phyloP scores from a whole-genome alignment of 2,888 invertebrate genomes.

The Sipunculus nudus region DNA sequence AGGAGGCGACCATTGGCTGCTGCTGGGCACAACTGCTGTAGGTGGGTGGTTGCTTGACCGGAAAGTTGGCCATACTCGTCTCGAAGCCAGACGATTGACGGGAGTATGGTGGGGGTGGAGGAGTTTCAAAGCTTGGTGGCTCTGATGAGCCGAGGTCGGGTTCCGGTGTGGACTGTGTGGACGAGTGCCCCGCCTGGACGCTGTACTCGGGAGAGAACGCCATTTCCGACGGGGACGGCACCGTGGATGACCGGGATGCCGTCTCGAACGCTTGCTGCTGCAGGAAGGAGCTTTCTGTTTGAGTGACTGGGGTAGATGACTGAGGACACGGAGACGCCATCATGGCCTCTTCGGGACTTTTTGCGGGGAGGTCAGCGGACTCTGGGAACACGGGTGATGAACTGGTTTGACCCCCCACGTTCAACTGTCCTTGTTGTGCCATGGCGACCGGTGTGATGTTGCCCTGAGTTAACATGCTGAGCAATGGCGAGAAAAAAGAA shows the following conservation, averaged over 20 bases:
- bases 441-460: conserved; percentile 28
- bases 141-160: conserved; percentile 29
- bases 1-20: conserved; percentile 37
- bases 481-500: conserved; percentile 54
- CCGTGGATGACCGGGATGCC: too few species aligned
- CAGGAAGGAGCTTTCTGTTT: too few species aligned
- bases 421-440: conserved; percentile 15
- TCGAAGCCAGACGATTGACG: conserved; percentile 32
- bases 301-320: too few species aligned
- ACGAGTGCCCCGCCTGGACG: not conserved
- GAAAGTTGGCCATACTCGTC: conserved; percentile 62
- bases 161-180: conserved; percentile 13
- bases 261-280: too few species aligned
- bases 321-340: too few species aligned
- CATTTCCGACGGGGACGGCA: too few species aligned
- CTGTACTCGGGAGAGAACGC: too few species aligned
- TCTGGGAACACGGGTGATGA: too few species aligned
- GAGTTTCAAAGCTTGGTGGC: too few species aligned
- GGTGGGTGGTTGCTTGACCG: conserved; percentile 75
- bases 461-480: conserved; percentile 54
- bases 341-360: too few species aligned
- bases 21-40: conserved; percentile 70
- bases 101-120: conserved; percentile 53
- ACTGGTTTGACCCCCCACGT: not conserved
- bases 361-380: too few species aligned